A percentile compares a stretch with the other conserved stretches of the same genome.
Evolutionary conservation across 1,140 invertebrate species (phyloP).

Genomic region (Heterodera schachtii): DNA sequence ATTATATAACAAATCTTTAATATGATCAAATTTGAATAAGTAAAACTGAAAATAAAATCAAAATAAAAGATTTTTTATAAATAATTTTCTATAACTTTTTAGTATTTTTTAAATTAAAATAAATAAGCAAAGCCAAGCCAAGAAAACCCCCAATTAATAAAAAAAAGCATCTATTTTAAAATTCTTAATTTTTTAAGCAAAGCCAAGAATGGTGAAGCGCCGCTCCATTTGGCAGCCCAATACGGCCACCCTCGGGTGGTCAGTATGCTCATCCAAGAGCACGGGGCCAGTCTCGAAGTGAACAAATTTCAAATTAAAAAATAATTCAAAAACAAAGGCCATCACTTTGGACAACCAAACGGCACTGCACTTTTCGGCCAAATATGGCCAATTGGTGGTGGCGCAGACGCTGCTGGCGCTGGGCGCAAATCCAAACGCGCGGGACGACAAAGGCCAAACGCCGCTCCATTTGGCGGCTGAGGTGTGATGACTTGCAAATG

Average conservation of each 20-base stretch:
- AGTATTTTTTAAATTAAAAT: too few relatives aligned
- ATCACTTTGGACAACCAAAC: constrained; percentile 79
- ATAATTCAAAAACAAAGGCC: constrained; percentile 79
- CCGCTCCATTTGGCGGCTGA: constrained; percentile 82
- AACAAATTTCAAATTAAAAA: background rate
- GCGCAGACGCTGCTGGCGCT: constrained; percentile 89
- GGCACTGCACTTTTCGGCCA: constrained; percentile 75
- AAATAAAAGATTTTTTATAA: too few relatives aligned
- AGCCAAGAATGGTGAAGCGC: constrained; percentile 78
- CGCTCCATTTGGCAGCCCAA: constrained; percentile 79
- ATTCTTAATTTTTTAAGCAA: constrained; percentile 63
- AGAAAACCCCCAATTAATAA: too few relatives aligned
- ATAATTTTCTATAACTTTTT: too few relatives aligned
- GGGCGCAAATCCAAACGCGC: constrained; percentile 92
- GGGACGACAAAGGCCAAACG: constrained; percentile 72
- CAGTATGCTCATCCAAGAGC: constrained; percentile 75
- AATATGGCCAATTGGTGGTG: constrained; percentile 89
- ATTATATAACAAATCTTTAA: too few relatives aligned
- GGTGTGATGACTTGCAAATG: constrained; percentile 78
- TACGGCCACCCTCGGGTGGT: constrained; percentile 77
- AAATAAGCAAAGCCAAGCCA: too few relatives aligned
- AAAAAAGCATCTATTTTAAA: too few relatives aligned
- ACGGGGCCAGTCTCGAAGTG: constrained; percentile 85
- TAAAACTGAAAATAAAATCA: too few relatives aligned
- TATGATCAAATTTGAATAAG: too few relatives aligned